Evolutionary conservation across 2,797 vertebrate genomes (phyloP).

Genomic region (Acanthopagrus latus): DNA sequence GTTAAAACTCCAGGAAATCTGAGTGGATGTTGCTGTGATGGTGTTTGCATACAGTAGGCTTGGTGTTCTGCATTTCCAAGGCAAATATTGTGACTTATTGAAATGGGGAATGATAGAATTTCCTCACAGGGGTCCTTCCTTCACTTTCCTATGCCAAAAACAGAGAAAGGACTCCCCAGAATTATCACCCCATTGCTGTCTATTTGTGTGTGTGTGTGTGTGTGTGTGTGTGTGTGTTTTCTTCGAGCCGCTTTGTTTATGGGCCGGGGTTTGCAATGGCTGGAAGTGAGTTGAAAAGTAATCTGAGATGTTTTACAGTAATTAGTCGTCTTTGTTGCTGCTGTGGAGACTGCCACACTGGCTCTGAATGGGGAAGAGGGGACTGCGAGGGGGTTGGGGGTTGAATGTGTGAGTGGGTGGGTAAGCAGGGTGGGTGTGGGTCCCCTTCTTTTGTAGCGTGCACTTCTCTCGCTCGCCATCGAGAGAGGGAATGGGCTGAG

Average conservation of each 20-base stretch:
- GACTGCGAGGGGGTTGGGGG: slow-evolving; percentile 69
- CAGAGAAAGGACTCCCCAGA: slow-evolving; percentile 49
- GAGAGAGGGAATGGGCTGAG: slow-evolving; percentile 80
- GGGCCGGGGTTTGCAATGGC: slow-evolving; percentile 55
- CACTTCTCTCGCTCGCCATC: slow-evolving; percentile 74
- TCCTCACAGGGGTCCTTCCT: slow-evolving; percentile 64
- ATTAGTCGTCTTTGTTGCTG: slow-evolving; percentile 85
- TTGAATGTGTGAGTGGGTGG: slow-evolving; percentile 74
- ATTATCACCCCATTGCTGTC: slow-evolving; percentile 55
- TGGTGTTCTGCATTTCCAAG: slow-evolving; percentile 22
- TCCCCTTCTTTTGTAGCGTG: slow-evolving; percentile 83
- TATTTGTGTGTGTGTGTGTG: slow-evolving; percentile 39
- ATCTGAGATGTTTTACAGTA: slow-evolving; percentile 88
- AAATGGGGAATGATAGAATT: slow-evolving; percentile 58
- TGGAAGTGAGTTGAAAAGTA: slow-evolving; percentile 83
- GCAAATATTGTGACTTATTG: slow-evolving; percentile 72
- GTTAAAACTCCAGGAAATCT: slow-evolving; percentile 8
- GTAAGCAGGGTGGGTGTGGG: slow-evolving; percentile 80
- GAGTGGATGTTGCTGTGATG: background rate
- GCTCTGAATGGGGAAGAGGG: slow-evolving; percentile 80
- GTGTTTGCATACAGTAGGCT: slow-evolving; percentile 40
- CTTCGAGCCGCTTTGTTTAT: slow-evolving; percentile 70
- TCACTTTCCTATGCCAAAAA: slow-evolving; percentile 59
- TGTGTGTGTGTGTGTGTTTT: slow-evolving; percentile 42
- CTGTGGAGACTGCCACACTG: slow-evolving; percentile 76